Evolutionary conservation across 2,888 invertebrate species (phyloP).

Genomic region (Dioctria linearis): DNA sequence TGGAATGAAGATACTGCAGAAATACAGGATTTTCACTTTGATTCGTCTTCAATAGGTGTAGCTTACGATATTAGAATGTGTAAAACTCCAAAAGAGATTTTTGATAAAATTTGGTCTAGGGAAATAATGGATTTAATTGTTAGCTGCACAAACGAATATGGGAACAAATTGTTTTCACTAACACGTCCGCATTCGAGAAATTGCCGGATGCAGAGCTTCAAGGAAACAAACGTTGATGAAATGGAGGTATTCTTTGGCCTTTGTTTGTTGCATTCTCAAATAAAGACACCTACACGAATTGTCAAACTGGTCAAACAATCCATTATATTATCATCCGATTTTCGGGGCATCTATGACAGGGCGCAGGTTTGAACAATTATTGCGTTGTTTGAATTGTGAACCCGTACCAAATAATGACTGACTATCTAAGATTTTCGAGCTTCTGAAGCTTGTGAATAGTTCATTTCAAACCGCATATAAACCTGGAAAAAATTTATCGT

Average conservation of each 20-base stretch:
- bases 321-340: conserved; percentile 34
- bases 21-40: no score
- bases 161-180: no score
- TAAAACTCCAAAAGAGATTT: no score
- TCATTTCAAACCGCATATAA: conserved; percentile 48
- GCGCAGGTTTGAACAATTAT: conserved; percentile 31
- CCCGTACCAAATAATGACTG: conserved; percentile 38
- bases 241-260: conserved; percentile 34
- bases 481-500: conserved; percentile 45
- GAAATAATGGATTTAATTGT: no score
- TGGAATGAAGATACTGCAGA: no score
- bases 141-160: no score
- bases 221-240: conserved; percentile 32
- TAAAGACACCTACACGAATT: conserved; percentile 38
- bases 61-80: no score
- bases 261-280: conserved; percentile 36
- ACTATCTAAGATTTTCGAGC: conserved; percentile 43
- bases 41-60: no score
- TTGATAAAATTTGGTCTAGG: no score
- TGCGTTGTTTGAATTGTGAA: conserved; percentile 38
- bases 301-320: conserved; percentile 27
- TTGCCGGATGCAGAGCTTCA: conserved; percentile 36
- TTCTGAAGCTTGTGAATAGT: conserved; percentile 37
- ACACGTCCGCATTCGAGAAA: not conserved
- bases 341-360: conserved; percentile 36